These are phyloP conservation scores for Caradrina clavipalpis DNA, from an alignment of 2,888 invertebrate species.

Conservation along the genomic window DNA sequence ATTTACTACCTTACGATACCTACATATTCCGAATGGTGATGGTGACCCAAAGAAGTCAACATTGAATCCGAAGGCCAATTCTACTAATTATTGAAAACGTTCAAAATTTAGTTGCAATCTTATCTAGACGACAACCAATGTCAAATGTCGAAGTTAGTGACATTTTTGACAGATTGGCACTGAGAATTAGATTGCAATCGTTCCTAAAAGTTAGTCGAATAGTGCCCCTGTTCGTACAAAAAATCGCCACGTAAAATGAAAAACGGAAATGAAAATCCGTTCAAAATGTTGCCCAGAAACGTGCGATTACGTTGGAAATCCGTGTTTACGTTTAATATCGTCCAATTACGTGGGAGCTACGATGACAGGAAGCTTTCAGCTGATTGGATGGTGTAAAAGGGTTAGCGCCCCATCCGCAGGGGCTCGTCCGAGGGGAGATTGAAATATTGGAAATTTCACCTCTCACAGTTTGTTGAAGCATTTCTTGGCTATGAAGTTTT, in stretches of 20 bases:
- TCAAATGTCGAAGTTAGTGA: too few relatives aligned
- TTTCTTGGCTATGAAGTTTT: conserved; percentile 19
- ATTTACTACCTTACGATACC: too few relatives aligned
- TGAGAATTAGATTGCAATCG: too few relatives aligned
- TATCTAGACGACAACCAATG: too few relatives aligned
- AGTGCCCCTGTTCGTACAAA: not conserved
- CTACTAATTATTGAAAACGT: too few relatives aligned
- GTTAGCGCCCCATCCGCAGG: conserved; percentile 67
- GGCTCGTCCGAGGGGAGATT: conserved; percentile 50
- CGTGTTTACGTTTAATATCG: conserved; percentile 59
- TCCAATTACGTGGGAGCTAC: conserved; percentile 65
- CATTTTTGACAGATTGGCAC: too few relatives aligned
- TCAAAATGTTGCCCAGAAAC: conserved; percentile 38
- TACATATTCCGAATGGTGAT: not conserved
- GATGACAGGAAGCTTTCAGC: conserved; percentile 79
- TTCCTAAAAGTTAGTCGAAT: too few relatives aligned
- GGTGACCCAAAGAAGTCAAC: conserved; percentile 1
- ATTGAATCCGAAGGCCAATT: too few relatives aligned
- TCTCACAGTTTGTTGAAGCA: conserved; percentile 18
- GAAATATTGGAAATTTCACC: conserved; percentile 59
- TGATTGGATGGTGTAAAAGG: conserved; percentile 79
- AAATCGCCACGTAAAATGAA: conserved; percentile 12
- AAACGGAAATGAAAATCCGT: conserved; percentile 45
- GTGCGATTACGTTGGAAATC: conserved; percentile 47
- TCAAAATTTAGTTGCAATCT: too few relatives aligned